phyloP scores from a whole-genome alignment of 2,113 vertebrate genomes.

The Australoheros scitulus region DNA sequence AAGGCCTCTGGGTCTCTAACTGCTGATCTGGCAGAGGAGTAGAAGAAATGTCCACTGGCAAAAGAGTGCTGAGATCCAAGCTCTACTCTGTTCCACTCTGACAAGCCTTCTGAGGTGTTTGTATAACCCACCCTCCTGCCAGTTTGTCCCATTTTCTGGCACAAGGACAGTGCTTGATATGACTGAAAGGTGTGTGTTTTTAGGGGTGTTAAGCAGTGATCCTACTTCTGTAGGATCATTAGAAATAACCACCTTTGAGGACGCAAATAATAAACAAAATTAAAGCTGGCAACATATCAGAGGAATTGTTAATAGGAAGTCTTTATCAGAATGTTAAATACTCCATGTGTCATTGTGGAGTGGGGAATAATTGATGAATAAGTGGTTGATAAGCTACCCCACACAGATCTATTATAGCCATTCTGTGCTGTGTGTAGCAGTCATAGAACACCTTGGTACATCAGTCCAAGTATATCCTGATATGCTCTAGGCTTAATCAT shows the following conservation, averaged over 20 bases:
- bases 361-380: not conserved
- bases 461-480: not conserved
- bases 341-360: not conserved
- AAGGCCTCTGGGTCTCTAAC: conserved; percentile 15
- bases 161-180: not conserved
- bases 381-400: not conserved
- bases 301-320: not conserved
- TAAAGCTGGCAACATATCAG: not conserved
- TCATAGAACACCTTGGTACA: not conserved
- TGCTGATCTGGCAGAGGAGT: conserved; percentile 15
- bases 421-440: not conserved
- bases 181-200: not conserved
- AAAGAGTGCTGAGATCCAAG: not conserved
- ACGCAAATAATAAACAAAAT: not conserved
- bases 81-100: not conserved
- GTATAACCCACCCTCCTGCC: not conserved
- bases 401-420: not conserved
- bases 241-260: not conserved
- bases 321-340: not conserved
- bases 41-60: not conserved
- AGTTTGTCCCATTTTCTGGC: conserved; percentile 8
- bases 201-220: not conserved
- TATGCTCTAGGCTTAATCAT: not conserved
- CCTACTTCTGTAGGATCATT: not conserved
- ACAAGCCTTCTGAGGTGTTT: not conserved